Conservation (phyloP, 2,797 vertebrate genomes). For the Toxotes lorentzi region DNA sequence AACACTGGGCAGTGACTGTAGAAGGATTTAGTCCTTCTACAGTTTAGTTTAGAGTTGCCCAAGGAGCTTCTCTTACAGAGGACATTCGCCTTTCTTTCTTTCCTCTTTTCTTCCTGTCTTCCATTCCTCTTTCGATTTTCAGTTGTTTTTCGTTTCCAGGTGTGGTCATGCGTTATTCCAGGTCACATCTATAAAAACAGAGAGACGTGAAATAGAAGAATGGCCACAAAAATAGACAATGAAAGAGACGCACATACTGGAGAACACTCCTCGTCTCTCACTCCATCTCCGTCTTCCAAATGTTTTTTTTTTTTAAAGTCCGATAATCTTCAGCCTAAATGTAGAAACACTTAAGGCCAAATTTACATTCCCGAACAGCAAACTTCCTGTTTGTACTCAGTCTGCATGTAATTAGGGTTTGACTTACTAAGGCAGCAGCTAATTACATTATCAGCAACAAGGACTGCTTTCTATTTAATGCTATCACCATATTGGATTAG, state of each 20-base stretch:
- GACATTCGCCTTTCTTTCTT: neutral
- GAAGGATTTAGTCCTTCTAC: neutral
- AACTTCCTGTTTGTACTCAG: constrained; percentile 10
- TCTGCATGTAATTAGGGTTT: constrained; percentile 34
- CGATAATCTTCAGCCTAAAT: neutral
- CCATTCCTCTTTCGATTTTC: neutral
- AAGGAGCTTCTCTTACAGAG: constrained; percentile 15
- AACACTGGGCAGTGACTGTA: neutral
- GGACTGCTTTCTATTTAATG: constrained; percentile 40
- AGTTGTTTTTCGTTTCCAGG: neutral
- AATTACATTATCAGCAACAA: constrained; percentile 45
- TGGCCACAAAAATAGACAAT: neutral
- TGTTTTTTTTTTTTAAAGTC: no score
- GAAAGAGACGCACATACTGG: neutral
- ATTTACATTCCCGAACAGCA: neutral
- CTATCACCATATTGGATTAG: constrained; percentile 47
- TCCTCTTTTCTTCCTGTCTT: neutral
- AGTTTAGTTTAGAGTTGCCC: no score
- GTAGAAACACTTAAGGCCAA: neutral
- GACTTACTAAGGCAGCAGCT: constrained; percentile 40
- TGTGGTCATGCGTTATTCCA: neutral
- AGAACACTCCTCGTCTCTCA: neutral
- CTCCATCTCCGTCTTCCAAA: no score
- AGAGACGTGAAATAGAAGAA: neutral
- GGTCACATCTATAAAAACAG: constrained; percentile 2